Evolutionary conservation across 2,797 vertebrate genomes (phyloP), one percentile per base, ranked within the genome.

Genomic region (Geotria australis): DNA sequence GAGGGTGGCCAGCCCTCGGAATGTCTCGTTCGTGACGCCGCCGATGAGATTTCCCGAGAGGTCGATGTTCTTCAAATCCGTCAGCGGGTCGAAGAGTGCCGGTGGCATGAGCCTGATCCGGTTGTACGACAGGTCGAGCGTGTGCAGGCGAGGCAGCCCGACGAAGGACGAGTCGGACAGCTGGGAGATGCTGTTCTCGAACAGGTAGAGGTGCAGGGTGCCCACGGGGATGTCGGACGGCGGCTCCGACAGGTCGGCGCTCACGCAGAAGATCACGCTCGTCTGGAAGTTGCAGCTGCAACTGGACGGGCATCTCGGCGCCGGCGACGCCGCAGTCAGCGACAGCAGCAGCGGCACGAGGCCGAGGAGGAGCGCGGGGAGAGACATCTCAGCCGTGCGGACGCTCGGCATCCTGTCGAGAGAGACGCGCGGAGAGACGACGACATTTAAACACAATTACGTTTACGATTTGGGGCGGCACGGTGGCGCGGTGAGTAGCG

Each of bases 41-140:
- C 66, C 74, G 56, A 98, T 79, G 58, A 70, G 68, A 66, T 98
- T 98, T 14, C 73, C 71, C 1, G 86, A 86, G 49, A 98, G 69
- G 64, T 96, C 91, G 57, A 98, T 72, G 70, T 98, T 98, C 66
- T 71, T 76, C 1, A 98, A 73, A 58, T 76, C 72, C 0, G 69
- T 64, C 10, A 98, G 73, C 8, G 76, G 75, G 64, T 73, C 74
- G 64, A 98, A 98, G 48, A 80, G 75, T 3, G 74, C 63, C 1
- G 72, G 71, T 2, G 85, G 83, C 64, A 98, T 73, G 63, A 73
- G 75, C n/a, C 62, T 58, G 57, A 98, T 71, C 57, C 74, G 69
- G 65, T 98, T 98, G 70, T 95, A 86, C 0, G 86, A 91, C 59
- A 98, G 68, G 65, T 98, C 89, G 53, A 98, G 62, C 64, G 85